Base-by-base conservation (phyloP, 2,797 vertebrate genomes). In the Manis pentadactyla region DNA sequence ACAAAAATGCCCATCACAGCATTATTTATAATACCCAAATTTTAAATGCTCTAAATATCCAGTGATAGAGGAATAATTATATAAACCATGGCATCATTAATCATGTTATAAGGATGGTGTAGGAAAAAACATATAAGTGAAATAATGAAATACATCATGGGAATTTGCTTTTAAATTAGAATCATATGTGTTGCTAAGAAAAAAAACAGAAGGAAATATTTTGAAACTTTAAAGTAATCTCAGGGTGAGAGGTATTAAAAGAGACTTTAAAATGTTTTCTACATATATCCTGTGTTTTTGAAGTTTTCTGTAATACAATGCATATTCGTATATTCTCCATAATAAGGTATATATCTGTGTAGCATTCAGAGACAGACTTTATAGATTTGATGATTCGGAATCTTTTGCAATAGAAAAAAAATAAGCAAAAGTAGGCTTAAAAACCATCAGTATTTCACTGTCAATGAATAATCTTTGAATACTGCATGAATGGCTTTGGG, bases 181-280 rank as follows among this genome's bases (percentile, higher is more conserved):
- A 85, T 90, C 42, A 39, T 34, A 34, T 39, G 19, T 78, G 49
- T 79, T 57, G 29, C 37, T 93, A 49, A 53, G 84, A 75, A 69
- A 42, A 90, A 55, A 42, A 66, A 8, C 23, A 64, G 61, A 66
- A 83, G 23, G 55, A 77, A 83, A 66, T 91, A 59, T 31, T 61
- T 71, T 64, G 27, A 83, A 90, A 87, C 53, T 64, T 90, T 59
- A 84, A 53, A 64, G 59, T 31, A 86, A 68, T 51, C n/a, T 93
- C 23, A 64, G 61, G n/a, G n/a, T 34, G 13, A 39, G 31, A 81
- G 17, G 25, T 25, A 82, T 93, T 75, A 66, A 93, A 74, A 57
- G 66, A 87, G 49, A 81, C 25, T 81, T 87, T 51, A 69, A n/a
- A 25, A 42, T 84, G 5, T 83, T 42, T 75, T 63, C 34, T 13